Percentiles rank a stretch among this genome's conserved stretches.
Evolutionary conservation across 2,113 vertebrate genomes (phyloP).

Genomic region (Brachypteracias leptosomus): DNA sequence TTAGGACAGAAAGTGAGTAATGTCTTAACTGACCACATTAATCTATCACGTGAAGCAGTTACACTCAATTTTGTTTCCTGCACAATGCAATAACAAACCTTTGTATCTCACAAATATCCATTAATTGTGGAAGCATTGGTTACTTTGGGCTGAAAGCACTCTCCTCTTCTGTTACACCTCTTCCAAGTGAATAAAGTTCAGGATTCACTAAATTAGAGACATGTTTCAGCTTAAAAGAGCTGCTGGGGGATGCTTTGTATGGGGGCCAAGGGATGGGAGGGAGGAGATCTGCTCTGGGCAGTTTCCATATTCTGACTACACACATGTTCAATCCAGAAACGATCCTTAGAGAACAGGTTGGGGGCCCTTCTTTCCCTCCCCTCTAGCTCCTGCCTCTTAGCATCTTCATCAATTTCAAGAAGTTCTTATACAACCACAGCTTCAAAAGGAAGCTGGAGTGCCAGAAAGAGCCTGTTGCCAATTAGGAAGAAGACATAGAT

Average conservation of each 20-base stretch:
- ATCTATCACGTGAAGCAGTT: background rate
- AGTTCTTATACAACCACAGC: background rate
- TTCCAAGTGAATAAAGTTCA: background rate
- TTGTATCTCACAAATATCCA: background rate
- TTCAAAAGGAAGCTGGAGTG: background rate
- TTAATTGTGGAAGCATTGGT: background rate
- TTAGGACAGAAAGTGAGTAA: background rate
- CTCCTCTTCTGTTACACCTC: background rate
- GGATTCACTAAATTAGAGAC: background rate
- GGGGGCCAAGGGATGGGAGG: background rate
- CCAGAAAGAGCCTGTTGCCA: background rate
- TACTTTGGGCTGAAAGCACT: background rate
- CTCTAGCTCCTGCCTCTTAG: background rate
- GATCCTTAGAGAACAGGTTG: background rate
- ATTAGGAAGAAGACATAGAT: accelerated
- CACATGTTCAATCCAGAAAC: background rate
- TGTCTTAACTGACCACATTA: background rate
- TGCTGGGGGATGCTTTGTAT: background rate
- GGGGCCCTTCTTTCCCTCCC: background rate
- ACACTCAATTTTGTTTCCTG: background rate
- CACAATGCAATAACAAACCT: background rate
- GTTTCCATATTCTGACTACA: background rate
- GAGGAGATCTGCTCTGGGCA: background rate
- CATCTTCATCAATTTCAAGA: background rate
- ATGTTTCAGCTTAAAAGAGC: background rate